phyloP scores from a whole-genome alignment of 2,888 invertebrate genomes.

The Timandra comae region DNA sequence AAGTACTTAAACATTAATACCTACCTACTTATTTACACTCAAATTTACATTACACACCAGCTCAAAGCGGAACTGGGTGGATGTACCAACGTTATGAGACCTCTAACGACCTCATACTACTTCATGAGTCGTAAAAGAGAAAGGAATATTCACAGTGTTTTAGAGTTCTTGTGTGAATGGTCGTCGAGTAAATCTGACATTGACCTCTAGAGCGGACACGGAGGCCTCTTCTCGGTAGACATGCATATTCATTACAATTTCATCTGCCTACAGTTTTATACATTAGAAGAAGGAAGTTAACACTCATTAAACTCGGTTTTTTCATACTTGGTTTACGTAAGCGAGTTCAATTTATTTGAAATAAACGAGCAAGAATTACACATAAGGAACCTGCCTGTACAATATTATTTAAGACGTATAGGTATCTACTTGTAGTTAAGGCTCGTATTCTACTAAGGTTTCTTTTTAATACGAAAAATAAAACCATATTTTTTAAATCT shows the following conservation, averaged over 20 bases:
- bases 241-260: slow-evolving; percentile 58
- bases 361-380: too few relatives aligned
- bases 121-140: slow-evolving; percentile 27
- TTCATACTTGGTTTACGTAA: too few relatives aligned
- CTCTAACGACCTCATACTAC: slow-evolving; percentile 30
- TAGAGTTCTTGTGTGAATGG: slow-evolving; percentile 36
- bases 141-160: slow-evolving; percentile 33
- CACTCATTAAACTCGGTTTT: too few relatives aligned
- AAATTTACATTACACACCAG: slow-evolving; percentile 10
- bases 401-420: too few relatives aligned
- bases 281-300: too few relatives aligned
- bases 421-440: too few relatives aligned
- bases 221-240: slow-evolving; percentile 50
- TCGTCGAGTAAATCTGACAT: slow-evolving; percentile 52
- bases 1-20: too few relatives aligned
- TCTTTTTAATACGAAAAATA: too few relatives aligned
- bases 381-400: too few relatives aligned
- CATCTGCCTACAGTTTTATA: slow-evolving; percentile 46
- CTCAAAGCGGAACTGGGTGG: slow-evolving; percentile 45
- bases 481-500: too few relatives aligned
- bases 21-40: slow-evolving; percentile 1
- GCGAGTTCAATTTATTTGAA: too few relatives aligned
- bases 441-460: too few relatives aligned
- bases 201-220: slow-evolving; percentile 59
- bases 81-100: slow-evolving; percentile 30